Evolutionary conservation across 2,888 invertebrate genomes (phyloP).

Genomic region (Tineola bisselliella): DNA sequence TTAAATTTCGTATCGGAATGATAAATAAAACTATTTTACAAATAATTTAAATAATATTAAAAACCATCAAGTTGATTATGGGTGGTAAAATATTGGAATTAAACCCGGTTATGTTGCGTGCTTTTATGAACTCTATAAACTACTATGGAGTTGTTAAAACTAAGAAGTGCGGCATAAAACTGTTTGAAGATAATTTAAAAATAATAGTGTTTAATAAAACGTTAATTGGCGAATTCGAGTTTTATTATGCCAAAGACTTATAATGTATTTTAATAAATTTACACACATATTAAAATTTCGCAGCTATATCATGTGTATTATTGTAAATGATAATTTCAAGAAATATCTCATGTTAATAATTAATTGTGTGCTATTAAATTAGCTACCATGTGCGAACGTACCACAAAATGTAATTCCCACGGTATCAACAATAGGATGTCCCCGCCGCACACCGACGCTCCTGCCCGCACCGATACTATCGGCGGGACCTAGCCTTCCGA

Average conservation of each 20-base stretch:
- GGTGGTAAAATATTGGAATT: constrained; percentile 35
- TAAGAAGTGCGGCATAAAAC: constrained; percentile 8
- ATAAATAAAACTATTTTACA: no score
- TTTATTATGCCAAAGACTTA: background rate
- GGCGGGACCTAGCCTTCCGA: constrained; percentile 37
- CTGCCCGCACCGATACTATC: constrained; percentile 43
- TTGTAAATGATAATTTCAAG: background rate
- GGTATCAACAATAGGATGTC: constrained; percentile 31
- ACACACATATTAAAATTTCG: no score
- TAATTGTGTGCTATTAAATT: constrained; percentile 21
- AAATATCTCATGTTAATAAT: background rate
- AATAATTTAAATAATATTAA: no score
- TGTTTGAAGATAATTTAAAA: background rate
- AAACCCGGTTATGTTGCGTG: constrained; percentile 25
- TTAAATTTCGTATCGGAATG: no score
- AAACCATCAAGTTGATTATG: constrained; percentile 30
- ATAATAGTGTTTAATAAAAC: background rate
- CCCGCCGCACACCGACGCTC: constrained; percentile 14
- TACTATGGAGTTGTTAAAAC: constrained; percentile 22
- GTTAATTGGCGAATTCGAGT: background rate
- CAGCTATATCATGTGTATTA: no score
- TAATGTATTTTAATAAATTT: no score
- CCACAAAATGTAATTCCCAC: constrained; percentile 42
- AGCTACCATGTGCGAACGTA: constrained; percentile 18
- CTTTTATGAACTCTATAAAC: constrained; percentile 39